Percentiles rank a stretch among this genome's conserved stretches.
Conservation (phyloP, 2,113 vertebrate genomes). For the Atherinomorus stipes region DNA sequence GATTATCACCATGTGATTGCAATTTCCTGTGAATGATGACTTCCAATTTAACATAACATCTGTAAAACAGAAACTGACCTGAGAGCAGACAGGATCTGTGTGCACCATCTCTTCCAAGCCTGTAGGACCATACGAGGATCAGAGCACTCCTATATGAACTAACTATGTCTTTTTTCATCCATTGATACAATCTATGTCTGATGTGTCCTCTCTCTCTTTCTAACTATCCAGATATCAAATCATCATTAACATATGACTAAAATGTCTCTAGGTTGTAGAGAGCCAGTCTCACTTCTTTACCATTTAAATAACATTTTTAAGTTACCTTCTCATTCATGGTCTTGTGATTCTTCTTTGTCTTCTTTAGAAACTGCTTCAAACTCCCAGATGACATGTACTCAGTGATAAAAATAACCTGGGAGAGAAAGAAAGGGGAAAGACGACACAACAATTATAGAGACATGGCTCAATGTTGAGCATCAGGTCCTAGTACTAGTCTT, state of each 20-base stretch:
- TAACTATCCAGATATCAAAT: background rate
- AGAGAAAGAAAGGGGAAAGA: slow-evolving; percentile 1
- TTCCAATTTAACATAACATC: background rate
- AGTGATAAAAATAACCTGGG: slow-evolving; percentile 98
- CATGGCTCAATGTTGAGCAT: background rate
- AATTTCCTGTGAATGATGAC: background rate
- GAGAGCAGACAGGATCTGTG: slow-evolving; percentile 96
- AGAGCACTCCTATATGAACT: slow-evolving; percentile 18
- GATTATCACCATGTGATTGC: background rate
- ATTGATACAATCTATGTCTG: background rate
- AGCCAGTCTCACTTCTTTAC: background rate
- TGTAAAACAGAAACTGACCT: slow-evolving; percentile 82
- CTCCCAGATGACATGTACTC: slow-evolving; percentile 99
- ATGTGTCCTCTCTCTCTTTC: background rate
- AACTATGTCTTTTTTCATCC: background rate
- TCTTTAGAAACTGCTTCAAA: slow-evolving; percentile 98
- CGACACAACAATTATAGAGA: background rate
- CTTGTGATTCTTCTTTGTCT: slow-evolving; percentile 99
- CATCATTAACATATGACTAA: background rate
- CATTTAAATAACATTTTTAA: background rate
- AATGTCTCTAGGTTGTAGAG: background rate
- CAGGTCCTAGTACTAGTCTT: background rate
- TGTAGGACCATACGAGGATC: slow-evolving; percentile 69
- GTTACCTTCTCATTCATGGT: slow-evolving; percentile 98
- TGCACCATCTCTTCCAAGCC: slow-evolving; percentile 99